Conservation (phyloP, 2,797 vertebrate genomes). For the Silurus lanzhouensis region DNA sequence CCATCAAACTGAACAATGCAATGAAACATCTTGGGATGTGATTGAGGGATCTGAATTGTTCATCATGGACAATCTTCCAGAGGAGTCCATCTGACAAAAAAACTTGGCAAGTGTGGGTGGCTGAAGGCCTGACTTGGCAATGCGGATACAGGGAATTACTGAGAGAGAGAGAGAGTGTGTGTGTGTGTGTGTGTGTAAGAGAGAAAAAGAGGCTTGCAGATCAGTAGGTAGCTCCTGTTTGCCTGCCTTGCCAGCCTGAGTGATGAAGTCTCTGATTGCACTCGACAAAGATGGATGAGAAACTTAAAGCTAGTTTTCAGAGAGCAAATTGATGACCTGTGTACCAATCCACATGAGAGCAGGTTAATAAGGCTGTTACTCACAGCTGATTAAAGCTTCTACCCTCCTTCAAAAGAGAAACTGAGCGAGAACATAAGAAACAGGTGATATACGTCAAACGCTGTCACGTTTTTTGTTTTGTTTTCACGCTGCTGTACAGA, state of each 20-base stretch:
- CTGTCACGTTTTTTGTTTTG: conserved; percentile 14
- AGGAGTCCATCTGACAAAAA: conserved; percentile 32
- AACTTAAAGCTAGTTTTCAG: conserved; percentile 64
- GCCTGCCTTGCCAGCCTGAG: conserved; percentile 62
- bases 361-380: conserved; percentile 80
- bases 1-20: conserved; percentile 16
- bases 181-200: neutral
- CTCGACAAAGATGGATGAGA: conserved; percentile 79
- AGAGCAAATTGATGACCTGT: conserved; percentile 70
- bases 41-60: conserved; percentile 8
- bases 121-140: conserved; percentile 36
- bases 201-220: conserved; percentile 30
- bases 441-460: conserved; percentile 31
- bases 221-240: conserved; percentile 38
- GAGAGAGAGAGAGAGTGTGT: neutral
- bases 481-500: neutral
- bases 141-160: neutral
- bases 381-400: conserved; percentile 76
- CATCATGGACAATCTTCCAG: conserved; percentile 28
- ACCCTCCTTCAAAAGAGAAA: conserved; percentile 57
- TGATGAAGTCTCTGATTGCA: conserved; percentile 71
- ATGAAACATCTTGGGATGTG: neutral
- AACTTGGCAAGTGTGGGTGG: conserved; percentile 34
- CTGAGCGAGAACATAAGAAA: conserved; percentile 42
- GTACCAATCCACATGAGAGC: conserved; percentile 73